These are phyloP conservation scores for Habropoda laboriosa DNA, from an alignment of 1,140 invertebrate genomes.

Conservation along the genomic window DNA sequence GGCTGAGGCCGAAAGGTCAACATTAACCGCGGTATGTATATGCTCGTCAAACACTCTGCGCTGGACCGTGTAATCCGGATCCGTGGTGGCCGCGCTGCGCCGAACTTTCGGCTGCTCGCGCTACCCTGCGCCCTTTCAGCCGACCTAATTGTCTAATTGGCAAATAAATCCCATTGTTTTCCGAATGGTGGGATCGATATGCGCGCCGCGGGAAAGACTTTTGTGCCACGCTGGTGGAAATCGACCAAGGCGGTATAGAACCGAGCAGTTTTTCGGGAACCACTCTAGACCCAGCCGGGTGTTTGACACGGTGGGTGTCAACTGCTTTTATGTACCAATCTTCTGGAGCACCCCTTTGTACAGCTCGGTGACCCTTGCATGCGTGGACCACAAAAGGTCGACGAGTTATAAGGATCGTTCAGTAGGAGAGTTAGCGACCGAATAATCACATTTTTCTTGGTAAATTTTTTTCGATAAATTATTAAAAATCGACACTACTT, in stretches of 20 bases:
- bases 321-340: slow-evolving; percentile 22
- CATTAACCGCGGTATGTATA: slow-evolving; percentile 69
- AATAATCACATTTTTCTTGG: too few relatives aligned
- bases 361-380: not conserved
- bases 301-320: slow-evolving; percentile 39
- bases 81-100: slow-evolving; percentile 48
- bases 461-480: not conserved
- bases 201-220: slow-evolving; percentile 27
- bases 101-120: slow-evolving; percentile 51
- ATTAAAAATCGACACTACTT: too few relatives aligned
- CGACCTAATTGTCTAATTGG: slow-evolving; percentile 76
- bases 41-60: slow-evolving; percentile 74
- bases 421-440: too few relatives aligned
- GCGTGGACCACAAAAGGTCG: not conserved
- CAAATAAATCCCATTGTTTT: slow-evolving; percentile 78
- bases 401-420: not conserved
- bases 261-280: not conserved
- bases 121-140: slow-evolving; percentile 49
- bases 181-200: slow-evolving; percentile 60
- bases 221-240: slow-evolving; percentile 17
- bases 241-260: not conserved
- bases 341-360: not conserved
- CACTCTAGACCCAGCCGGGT: not conserved
- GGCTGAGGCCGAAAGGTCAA: slow-evolving; percentile 75
- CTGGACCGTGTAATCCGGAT: slow-evolving; percentile 67